Base-by-base conservation (phyloP, 2,113 vertebrate species). In the Spermophilus dauricus region DNA sequence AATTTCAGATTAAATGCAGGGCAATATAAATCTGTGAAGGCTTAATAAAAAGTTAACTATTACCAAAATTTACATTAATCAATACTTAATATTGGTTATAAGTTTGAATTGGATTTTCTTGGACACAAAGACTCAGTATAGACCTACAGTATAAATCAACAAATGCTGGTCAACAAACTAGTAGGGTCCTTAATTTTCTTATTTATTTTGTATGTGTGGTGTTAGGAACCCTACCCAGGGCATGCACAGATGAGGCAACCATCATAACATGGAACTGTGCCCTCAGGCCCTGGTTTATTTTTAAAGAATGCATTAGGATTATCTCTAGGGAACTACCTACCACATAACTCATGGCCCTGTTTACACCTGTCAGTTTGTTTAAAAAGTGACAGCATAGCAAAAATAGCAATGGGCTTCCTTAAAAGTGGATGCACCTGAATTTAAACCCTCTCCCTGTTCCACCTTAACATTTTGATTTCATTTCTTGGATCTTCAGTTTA, bases 81-180 rank as follows among this genome's bases (percentile, higher is more conserved):
- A 86, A 48, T 82, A 89, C 42, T 91, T 69, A 8, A 89, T 94
- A 96, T 73, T 37, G 65, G 67, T 32, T 70, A 84, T 8, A 86
- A 34, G 18, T 77, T 82, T 83, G 65, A 90, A 32, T 83, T 97
- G 37, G 4, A 48, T 77, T 92, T 97, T 94, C 58, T 95, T 91
- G 82, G 75, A 73, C 42, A 72, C n/a, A 42, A 97, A 51, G 78
- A 42, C 8, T 89, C 37, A 45, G 42, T 45, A 45, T 34, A 91
- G 94, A 95, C 78, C 80, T 75, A 86, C 48, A 91, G 34, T 95
- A 80, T 89, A 61, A 96, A 97, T 82, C 58, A 96, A 91, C 39
- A 90, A 96, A 81, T 26, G 89, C 87, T 77, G 45, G 48, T 53
- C 93, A 94, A 75, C n/a, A 87, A 96, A 28, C 16, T 96, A 28